Percentiles rank a stretch among this genome's conserved stretches.
phyloP scores from a whole-genome alignment of 2,888 invertebrate genomes.

The Eurois occulta region DNA sequence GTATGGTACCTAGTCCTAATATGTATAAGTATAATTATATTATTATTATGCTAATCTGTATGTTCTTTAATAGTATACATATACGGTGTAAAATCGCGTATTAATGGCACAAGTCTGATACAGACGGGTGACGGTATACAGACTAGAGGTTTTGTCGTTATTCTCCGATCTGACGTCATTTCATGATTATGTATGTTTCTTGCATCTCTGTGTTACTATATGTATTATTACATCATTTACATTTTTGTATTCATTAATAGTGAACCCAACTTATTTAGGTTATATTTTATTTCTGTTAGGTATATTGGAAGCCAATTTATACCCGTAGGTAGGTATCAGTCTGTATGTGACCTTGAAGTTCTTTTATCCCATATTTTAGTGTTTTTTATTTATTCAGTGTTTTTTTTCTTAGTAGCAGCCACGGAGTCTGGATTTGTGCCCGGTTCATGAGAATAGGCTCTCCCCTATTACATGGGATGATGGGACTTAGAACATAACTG shows the following conservation, averaged over 20 bases:
- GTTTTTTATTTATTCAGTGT: no score
- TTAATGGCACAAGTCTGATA: neutral
- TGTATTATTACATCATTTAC: conserved; percentile 2
- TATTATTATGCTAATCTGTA: conserved; percentile 6
- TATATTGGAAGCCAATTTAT: neutral
- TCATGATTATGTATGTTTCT: conserved; percentile 42
- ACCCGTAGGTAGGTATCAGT: neutral
- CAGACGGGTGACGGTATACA: conserved; percentile 22
- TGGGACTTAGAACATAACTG: no score
- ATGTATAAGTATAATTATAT: no score
- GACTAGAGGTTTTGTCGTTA: conserved; percentile 49
- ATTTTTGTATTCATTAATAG: neutral
- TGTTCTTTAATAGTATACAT: fast-evolving
- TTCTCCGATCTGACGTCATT: conserved; percentile 55
- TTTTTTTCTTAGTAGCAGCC: no score
- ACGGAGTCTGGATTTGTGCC: no score
- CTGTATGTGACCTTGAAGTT: neutral
- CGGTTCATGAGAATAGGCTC: no score
- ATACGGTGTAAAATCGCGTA: conserved; percentile 29
- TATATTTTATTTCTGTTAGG: neutral
- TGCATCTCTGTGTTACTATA: conserved; percentile 22
- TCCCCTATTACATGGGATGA: no score
- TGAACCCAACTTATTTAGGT: neutral
- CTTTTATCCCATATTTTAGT: neutral
- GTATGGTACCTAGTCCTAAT: neutral